A percentile compares a stretch with the other conserved stretches of the same genome.
phyloP scores from a whole-genome alignment of 64 coral and sea anemone species.

The Astreopora myriophthalma region DNA sequence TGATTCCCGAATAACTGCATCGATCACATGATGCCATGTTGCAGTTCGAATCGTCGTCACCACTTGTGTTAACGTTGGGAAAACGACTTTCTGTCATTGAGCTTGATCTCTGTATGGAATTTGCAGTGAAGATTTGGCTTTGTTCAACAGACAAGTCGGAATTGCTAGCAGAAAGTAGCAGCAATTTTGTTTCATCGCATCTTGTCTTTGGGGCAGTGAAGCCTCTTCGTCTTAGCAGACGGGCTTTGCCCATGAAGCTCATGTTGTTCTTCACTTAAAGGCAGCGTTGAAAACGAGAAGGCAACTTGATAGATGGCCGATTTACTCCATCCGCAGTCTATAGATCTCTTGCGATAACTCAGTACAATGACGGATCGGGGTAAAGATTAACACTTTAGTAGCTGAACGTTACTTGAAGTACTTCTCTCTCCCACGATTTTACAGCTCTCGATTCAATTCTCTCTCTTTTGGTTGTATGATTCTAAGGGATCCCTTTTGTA shows the following conservation, averaged over 20 bases:
- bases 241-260: background rate
- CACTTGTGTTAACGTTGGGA: background rate
- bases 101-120: background rate
- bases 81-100: background rate
- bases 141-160: background rate
- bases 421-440: background rate
- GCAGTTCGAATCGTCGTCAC: background rate
- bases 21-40: background rate
- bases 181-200: slow-evolving; percentile 6
- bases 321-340: background rate
- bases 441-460: background rate
- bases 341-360: background rate
- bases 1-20: background rate
- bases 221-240: background rate
- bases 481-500: background rate
- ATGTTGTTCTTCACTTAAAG: background rate
- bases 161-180: slow-evolving; percentile 1
- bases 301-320: background rate
- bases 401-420: too few relatives aligned
- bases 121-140: background rate
- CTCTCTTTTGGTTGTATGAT: background rate
- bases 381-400: too few relatives aligned
- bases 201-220: background rate
- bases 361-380: too few relatives aligned
- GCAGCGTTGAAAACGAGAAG: background rate